A percentile compares a stretch with the other conserved stretches of the same genome.
phyloP scores from a whole-genome alignment of 2,113 vertebrate genomes.

The Mus musculus region GRCm39 chr5:64871001-64871500 shows the following conservation, averaged over 20 bases:
- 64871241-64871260: too few species aligned
- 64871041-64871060: neutral
- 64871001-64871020: neutral
- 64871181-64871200: neutral
- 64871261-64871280: neutral
- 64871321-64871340: neutral
- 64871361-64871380: neutral
- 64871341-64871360: neutral
- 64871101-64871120: neutral
- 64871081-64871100: neutral
- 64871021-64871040: constrained; percentile 12
- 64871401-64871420: neutral
- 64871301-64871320: neutral
- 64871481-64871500: neutral
- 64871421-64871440: neutral
- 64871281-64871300: neutral
- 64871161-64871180: neutral
- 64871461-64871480: constrained; percentile 39
- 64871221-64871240: neutral
- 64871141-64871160: neutral
- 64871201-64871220: neutral
- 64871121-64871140: neutral
- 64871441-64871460: neutral
- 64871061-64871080: neutral
- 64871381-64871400: neutral